phyloP scores from a whole-genome alignment of 2,888 invertebrate species.

The Leistus spinibarbis region DNA sequence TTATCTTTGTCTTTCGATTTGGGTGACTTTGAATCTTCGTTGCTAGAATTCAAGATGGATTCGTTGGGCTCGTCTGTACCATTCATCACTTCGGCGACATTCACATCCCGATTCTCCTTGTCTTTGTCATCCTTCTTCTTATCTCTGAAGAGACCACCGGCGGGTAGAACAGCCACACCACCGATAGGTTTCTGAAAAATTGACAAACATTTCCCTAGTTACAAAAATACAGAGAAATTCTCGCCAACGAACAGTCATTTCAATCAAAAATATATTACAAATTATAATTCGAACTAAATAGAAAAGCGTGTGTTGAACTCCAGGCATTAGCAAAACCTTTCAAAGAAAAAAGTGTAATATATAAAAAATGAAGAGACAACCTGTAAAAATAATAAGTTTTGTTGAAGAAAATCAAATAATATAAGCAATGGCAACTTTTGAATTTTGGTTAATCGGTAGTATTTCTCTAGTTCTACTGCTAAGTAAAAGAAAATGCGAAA shows the following conservation, averaged over 20 bases:
- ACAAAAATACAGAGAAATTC: not conserved
- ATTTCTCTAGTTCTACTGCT: too few species aligned
- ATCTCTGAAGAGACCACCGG: conserved; percentile 65
- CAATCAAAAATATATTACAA: conserved; percentile 29
- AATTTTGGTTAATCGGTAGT: too few species aligned
- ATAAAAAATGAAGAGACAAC: conserved; percentile 2
- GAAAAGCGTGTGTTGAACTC: conserved; percentile 32
- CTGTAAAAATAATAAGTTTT: not conserved
- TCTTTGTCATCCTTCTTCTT: conserved; percentile 65
- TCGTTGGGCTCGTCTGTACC: conserved; percentile 51
- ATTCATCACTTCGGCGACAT: conserved; percentile 52
- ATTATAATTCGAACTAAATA: conserved; percentile 17
- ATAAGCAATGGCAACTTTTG: not conserved
- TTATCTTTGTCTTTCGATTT: conserved; percentile 57
- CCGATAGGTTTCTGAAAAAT: conserved; percentile 79
- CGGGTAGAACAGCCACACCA: conserved; percentile 82
- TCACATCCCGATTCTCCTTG: conserved; percentile 60
- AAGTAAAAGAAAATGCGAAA: too few species aligned
- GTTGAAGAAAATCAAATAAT: not conserved
- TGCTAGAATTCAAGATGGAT: conserved; percentile 50
- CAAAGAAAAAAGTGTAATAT: conserved; percentile 11
- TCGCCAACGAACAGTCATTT: conserved; percentile 31
- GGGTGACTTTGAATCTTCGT: conserved; percentile 55
- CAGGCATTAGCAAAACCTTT: conserved; percentile 17
- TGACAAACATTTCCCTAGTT: conserved; percentile 33